A percentile compares a stretch with the other conserved stretches of the same genome.
Conservation (phyloP, 2,113 vertebrate genomes). For the Stegastes partitus region DNA sequence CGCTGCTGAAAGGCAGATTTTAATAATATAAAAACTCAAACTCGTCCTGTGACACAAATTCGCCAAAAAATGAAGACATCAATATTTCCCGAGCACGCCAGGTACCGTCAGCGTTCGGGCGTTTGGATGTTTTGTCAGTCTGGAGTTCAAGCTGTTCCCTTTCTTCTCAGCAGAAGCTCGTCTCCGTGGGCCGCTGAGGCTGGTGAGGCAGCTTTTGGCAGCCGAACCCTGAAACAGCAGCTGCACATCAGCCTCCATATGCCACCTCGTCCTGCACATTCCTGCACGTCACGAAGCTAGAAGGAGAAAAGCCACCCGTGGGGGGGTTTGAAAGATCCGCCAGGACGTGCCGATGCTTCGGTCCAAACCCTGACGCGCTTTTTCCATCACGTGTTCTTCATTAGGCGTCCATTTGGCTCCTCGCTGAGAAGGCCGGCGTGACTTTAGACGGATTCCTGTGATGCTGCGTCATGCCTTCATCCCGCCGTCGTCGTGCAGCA, state of each 20-base stretch:
- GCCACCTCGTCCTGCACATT: background rate
- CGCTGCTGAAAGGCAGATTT: background rate
- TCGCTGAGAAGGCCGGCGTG: constrained; percentile 6
- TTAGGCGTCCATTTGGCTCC: background rate
- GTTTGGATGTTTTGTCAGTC: constrained; percentile 11
- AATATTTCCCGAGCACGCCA: background rate
- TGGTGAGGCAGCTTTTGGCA: constrained; percentile 28
- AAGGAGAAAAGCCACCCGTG: no score
- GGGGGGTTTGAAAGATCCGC: background rate
- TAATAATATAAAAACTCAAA: background rate
- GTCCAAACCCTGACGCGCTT: background rate
- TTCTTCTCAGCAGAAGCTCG: constrained; percentile 4
- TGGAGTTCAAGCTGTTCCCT: constrained; percentile 37
- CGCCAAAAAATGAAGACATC: constrained; percentile 4
- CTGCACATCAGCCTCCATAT: constrained; percentile 51
- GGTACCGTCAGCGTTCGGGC: constrained; percentile 13
- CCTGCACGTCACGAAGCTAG: constrained; percentile 16
- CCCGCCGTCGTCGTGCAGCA: background rate
- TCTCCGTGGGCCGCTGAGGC: constrained; percentile 28
- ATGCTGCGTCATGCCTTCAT: background rate
- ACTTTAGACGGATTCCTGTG: background rate
- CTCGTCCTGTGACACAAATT: background rate
- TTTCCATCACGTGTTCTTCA: background rate
- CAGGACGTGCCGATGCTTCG: constrained; percentile 1
- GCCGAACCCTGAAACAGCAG: constrained; percentile 39